phyloP scores from a whole-genome alignment of 1,140 invertebrate genomes.

The Conus ventricosus region DNA sequence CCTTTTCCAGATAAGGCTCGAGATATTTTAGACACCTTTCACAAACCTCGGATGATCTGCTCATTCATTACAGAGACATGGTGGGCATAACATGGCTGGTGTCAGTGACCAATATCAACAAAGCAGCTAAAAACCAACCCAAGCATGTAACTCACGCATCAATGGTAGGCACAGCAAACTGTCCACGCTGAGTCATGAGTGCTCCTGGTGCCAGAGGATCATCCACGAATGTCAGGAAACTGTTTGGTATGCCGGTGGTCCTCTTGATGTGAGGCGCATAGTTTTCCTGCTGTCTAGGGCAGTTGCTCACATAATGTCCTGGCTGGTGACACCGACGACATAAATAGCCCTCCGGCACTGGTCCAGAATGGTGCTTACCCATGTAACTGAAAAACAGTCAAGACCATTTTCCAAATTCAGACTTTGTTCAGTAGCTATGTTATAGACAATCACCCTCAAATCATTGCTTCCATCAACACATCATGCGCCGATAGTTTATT shows the following conservation, averaged over 20 bases:
- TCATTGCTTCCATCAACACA: too few species aligned
- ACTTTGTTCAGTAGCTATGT: too few species aligned
- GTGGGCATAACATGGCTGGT: too few species aligned
- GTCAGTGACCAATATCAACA: too few species aligned
- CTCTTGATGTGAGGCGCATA: slow-evolving; percentile 53
- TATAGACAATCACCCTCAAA: too few species aligned
- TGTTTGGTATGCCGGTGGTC: slow-evolving; percentile 93
- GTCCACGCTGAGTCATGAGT: slow-evolving; percentile 93
- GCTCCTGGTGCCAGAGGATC: slow-evolving; percentile 92
- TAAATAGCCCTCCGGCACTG: slow-evolving; percentile 90
- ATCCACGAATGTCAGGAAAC: slow-evolving; percentile 93
- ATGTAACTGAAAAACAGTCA: slow-evolving; percentile 82
- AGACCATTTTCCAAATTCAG: too few species aligned
- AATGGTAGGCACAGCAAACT: slow-evolving; percentile 92
- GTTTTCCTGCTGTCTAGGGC: slow-evolving; percentile 77
- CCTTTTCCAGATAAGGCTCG: too few species aligned
- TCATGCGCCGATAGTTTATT: too few species aligned
- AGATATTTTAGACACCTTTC: too few species aligned
- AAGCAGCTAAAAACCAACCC: too few species aligned
- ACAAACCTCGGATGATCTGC: too few species aligned
- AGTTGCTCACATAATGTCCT: slow-evolving; percentile 97
- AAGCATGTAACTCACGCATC: slow-evolving; percentile 85
- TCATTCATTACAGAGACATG: too few species aligned
- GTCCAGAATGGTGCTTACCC: slow-evolving; percentile 82
- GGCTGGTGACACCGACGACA: slow-evolving; percentile 94